A percentile compares a stretch with the other conserved stretches of the same genome.
Conservation (phyloP, 1,140 invertebrate genomes). For the Protaetia brevitarsis region DNA sequence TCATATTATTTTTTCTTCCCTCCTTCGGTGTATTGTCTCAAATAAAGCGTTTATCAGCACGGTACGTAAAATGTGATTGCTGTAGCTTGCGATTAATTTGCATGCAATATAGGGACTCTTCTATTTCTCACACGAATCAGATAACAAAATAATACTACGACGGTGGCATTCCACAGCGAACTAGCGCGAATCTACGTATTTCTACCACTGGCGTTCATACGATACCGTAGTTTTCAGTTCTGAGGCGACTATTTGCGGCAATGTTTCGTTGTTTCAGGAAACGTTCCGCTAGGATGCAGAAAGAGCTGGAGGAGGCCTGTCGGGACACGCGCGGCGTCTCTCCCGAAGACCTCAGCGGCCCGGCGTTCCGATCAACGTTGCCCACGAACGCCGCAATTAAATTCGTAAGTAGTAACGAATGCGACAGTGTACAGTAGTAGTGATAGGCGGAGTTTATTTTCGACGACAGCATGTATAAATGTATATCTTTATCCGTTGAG, state of each 20-base stretch:
- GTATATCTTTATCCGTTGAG: not conserved
- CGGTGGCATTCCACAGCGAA: not conserved
- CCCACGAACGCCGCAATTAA: slow-evolving; percentile 69
- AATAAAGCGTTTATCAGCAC: no score
- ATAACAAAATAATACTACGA: not conserved
- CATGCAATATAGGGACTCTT: not conserved
- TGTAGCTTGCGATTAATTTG: no score
- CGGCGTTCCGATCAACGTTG: slow-evolving; percentile 51
- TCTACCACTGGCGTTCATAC: no score
- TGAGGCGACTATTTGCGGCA: not conserved
- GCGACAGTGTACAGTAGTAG: not conserved
- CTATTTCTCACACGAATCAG: not conserved
- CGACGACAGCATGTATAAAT: not conserved
- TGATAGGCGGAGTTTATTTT: not conserved
- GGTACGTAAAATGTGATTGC: no score
- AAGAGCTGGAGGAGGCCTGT: slow-evolving; percentile 90
- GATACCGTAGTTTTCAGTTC: slow-evolving; percentile 16
- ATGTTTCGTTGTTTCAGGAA: slow-evolving; percentile 62
- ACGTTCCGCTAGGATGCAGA: slow-evolving; percentile 80
- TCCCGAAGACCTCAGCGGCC: slow-evolving; percentile 52
- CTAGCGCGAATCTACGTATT: not conserved
- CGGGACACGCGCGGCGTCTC: slow-evolving; percentile 59
- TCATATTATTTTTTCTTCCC: no score
- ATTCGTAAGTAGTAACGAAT: slow-evolving; percentile 67
- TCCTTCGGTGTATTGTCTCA: no score